Base-by-base conservation (phyloP, 2,113 vertebrate genomes). In the Scopus umbretta region DNA sequence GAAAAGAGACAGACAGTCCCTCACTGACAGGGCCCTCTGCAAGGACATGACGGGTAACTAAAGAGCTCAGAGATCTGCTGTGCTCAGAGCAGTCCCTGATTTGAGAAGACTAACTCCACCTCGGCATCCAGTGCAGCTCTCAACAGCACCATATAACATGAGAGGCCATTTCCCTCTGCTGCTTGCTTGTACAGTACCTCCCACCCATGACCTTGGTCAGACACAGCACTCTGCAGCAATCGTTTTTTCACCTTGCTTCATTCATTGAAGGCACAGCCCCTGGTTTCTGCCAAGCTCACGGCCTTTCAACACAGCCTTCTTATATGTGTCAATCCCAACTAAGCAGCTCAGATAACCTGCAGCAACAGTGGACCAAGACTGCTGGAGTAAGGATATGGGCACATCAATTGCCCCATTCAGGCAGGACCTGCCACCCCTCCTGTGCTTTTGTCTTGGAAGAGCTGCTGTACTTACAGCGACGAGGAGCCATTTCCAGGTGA, bases 401-500 rank as follows among this genome's bases (percentile, higher is more conserved):
- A 63, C 34, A 56, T 6, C 0, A 0, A 61, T n/a, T 83, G n/a
- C 15, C 42, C 61, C 13, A 7, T 45, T 79, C 34, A 86, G 65
- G 30, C 80, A 89, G 56, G 53, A 68, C 36, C 38, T 91, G 43
- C 36, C 49, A 58, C 49, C 36, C 27, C 26, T 62, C 32, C 29
- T 30, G 16, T 25, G 17, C 58, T 82, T 94, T 32, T 79, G 14
- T 65, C 58, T 65, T 53, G 27, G 27, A 92, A 85, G 38, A 88
- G 26, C 27, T 76, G 42, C 47, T 56, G n/a, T 97, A 98, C 98
- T 98, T 95, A 99, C 99, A 92, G 96, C 87, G 80, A 99, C 92
- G 20, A 96, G 95, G 59, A 97, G 98, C 99, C 99, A 99, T 63
- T 98, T 99, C 99, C 99, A 99, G 90, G 98, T 98, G 87, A 98